Percentiles rank a stretch among this genome's conserved stretches.
phyloP scores from a whole-genome alignment of 2,797 vertebrate species.

The Acrossocheilus fasciatus region DNA sequence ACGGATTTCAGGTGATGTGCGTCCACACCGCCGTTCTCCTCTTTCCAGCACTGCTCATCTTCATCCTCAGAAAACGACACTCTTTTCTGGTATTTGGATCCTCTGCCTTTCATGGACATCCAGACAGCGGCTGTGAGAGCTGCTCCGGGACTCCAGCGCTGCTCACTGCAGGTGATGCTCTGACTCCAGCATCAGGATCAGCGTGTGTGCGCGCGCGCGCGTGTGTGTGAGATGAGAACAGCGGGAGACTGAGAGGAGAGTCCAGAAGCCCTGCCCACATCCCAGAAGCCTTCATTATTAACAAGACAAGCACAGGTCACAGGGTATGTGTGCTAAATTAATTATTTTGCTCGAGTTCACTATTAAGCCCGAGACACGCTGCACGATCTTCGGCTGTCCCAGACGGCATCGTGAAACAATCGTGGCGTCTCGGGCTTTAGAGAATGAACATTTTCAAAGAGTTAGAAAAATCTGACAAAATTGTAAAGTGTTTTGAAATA shows the following conservation, averaged over 20 bases:
- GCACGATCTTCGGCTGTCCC: no score
- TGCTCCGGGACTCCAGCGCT: conserved; percentile 31
- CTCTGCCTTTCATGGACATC: conserved; percentile 57
- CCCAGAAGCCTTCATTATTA: background rate
- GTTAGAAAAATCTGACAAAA: background rate
- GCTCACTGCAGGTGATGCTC: conserved; percentile 21
- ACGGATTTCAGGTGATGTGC: conserved; percentile 61
- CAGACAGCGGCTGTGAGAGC: conserved; percentile 36
- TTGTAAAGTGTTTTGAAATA: background rate
- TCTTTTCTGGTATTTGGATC: conserved; percentile 48
- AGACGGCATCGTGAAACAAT: no score
- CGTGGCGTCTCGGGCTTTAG: no score
- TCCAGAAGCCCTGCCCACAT: conserved; percentile 11
- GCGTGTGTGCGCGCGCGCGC: background rate
- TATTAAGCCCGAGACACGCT: no score
- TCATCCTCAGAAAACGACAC: conserved; percentile 66
- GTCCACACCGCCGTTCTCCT: conserved; percentile 69
- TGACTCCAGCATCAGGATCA: conserved; percentile 25
- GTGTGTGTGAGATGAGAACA: background rate
- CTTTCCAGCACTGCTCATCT: conserved; percentile 64
- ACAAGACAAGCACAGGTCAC: background rate
- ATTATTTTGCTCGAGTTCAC: background rate
- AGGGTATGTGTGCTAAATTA: background rate
- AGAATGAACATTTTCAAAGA: background rate
- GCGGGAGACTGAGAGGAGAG: background rate